Evolutionary conservation across 2,113 vertebrate genomes (phyloP).

Genomic region (Potamarius usumacintae): DNA sequence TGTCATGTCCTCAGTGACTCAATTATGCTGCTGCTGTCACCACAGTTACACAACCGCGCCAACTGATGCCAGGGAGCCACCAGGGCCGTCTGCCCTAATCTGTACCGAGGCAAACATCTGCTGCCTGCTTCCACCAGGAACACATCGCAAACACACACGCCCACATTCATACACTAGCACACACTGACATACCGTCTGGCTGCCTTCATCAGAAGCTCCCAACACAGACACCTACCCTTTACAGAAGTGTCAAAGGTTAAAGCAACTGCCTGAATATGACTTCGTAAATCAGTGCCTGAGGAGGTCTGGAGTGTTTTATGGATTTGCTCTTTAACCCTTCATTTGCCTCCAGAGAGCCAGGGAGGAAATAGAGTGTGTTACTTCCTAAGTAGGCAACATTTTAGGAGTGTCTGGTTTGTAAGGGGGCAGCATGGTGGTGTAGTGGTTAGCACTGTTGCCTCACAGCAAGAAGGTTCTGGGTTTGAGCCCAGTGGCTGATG

Average conservation of each 20-base stretch:
- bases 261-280: constrained; percentile 1
- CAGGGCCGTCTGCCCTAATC: constrained; percentile 39
- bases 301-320: background rate
- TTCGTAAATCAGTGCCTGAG: constrained; percentile 11
- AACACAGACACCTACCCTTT: background rate
- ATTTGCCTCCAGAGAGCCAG: constrained; percentile 16
- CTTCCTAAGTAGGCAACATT: background rate
- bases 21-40: constrained; percentile 34
- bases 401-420: background rate
- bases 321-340: background rate
- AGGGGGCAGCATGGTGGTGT: too few species aligned
- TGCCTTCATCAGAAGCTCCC: background rate
- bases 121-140: constrained; percentile 39
- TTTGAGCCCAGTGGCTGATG: too few species aligned
- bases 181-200: background rate
- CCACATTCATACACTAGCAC: constrained; percentile 9
- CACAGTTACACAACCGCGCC: constrained; percentile 23
- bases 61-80: constrained; percentile 31
- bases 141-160: constrained; percentile 23
- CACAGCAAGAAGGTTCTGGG: too few species aligned
- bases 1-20: constrained; percentile 43
- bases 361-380: constrained; percentile 24
- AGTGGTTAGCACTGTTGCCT: too few species aligned
- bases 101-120: constrained; percentile 49
- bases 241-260: constrained; percentile 9